Evolutionary conservation across 2,888 invertebrate species (phyloP), one percentile per base, ranked within the genome.

Genomic region (Erynnis tages): DNA sequence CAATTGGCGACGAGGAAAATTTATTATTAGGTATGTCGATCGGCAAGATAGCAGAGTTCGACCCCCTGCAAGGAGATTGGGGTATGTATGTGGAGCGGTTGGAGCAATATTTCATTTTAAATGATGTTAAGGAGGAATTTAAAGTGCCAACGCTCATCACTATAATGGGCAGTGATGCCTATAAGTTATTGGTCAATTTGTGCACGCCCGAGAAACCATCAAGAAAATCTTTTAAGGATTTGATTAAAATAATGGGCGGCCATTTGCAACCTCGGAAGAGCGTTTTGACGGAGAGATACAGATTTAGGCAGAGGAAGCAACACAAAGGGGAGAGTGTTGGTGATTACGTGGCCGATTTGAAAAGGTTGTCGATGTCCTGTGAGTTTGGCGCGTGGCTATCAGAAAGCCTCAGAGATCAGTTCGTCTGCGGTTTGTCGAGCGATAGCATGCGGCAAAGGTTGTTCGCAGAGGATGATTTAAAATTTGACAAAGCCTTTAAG

Each of bases 401-500:
- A 4, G 65, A 66, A 16, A 65, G 56, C 16, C 30, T 66, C 5
- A 19, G 66, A 0, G 63, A 67, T 32, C 65, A 64, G 16, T 54
- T 56, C 4, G 46, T 53, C 0, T 56, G 49, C 10, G 56, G 56
- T 0, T 7, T 53, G 2, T 6, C 0, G 5, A 50, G 21, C 13
- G 53, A 56, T 5, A 13, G n/a, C 2, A 50, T 49, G 5, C 10
- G 53, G 11, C 58, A 54, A n/a, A 40, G 48, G 16, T 17, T 54
- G 30, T 56, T 56, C 19, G 30, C 54, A 1, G 54, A 56, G 8
- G 53, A 50, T 11, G 41, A 55, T 23, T 30, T 55, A 3, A 48
- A 19, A 3, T 54, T 45, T 14, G 27, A 50, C 2, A 25, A 19
- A 8, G 55, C 54, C 1, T 40, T 27, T 5, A 56, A 35, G 6